Conservation (phyloP, 1,140 invertebrate species). For the Muscidifurax raptorellus region DNA sequence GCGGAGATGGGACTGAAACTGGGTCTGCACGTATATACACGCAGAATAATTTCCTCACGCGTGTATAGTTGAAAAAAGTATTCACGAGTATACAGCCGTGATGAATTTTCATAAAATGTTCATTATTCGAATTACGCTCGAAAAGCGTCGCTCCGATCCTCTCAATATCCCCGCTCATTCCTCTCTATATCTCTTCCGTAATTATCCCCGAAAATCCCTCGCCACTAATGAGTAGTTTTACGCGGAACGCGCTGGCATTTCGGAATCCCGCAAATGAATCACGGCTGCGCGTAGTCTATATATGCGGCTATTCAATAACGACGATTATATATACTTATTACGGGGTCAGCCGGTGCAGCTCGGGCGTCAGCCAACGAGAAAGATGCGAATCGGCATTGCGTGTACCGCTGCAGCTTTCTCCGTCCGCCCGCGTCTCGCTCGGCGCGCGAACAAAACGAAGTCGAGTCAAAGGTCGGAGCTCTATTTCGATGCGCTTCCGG, state of each 20-base stretch:
- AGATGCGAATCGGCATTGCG: conserved; percentile 1
- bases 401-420: background rate
- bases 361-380: conserved; percentile 2
- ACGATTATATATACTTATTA: background rate
- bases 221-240: background rate
- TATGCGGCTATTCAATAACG: background rate
- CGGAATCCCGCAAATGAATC: background rate
- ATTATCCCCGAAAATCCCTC: background rate
- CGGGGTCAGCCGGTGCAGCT: background rate
- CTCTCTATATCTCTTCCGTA: too few relatives aligned
- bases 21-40: too few relatives aligned
- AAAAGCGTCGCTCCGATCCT: too few relatives aligned
- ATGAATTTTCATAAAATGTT: too few relatives aligned
- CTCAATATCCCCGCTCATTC: background rate
- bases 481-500: conserved; percentile 46
- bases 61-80: too few relatives aligned
- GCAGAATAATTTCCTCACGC: too few relatives aligned
- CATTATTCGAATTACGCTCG: too few relatives aligned
- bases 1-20: too few relatives aligned
- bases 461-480: conserved; percentile 48
- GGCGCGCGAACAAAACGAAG: background rate
- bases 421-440: background rate
- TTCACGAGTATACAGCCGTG: too few relatives aligned
- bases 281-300: too few relatives aligned
- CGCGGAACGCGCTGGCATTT: background rate